Evolutionary conservation across 2,797 vertebrate genomes (phyloP).

Genomic region (Bothrops alternatus): DNA sequence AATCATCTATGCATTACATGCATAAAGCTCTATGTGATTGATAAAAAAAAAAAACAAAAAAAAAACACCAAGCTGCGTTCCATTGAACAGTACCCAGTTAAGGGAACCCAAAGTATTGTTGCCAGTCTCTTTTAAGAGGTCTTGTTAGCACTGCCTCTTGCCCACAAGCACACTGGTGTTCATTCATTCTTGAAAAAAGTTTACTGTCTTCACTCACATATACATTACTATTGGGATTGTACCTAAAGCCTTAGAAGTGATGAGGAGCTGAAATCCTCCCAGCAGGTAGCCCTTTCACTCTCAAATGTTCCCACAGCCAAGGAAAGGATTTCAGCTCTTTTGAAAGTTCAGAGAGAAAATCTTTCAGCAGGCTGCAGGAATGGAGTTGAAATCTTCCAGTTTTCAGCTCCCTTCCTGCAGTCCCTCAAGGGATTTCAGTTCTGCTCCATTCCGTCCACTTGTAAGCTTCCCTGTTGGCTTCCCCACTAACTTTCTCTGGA

Average conservation of each 20-base stretch:
- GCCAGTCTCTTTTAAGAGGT: neutral
- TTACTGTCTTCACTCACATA: neutral
- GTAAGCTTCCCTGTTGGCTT: neutral
- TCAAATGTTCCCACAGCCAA: neutral
- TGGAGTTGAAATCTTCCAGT: neutral
- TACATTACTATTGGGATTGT: constrained; percentile 9
- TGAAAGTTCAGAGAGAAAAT: neutral
- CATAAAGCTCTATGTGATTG: too few relatives aligned
- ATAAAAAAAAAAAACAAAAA: too few relatives aligned
- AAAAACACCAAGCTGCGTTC: neutral
- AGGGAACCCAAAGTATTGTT: neutral
- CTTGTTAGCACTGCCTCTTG: neutral
- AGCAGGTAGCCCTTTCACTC: neutral
- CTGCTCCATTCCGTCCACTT: neutral
- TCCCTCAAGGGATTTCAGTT: neutral
- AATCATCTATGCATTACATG: too few relatives aligned
- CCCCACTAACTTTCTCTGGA: neutral
- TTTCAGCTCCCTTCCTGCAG: neutral
- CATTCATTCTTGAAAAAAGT: neutral
- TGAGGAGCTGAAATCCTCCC: neutral
- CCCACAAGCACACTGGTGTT: neutral
- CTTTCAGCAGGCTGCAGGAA: neutral
- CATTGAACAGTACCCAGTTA: neutral
- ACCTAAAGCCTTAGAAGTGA: constrained; percentile 47
- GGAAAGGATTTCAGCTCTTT: neutral